Evolutionary conservation across 2,888 invertebrate genomes (phyloP), one percentile per base, ranked within the genome.

Genomic region (Anthophora plumipes): DNA sequence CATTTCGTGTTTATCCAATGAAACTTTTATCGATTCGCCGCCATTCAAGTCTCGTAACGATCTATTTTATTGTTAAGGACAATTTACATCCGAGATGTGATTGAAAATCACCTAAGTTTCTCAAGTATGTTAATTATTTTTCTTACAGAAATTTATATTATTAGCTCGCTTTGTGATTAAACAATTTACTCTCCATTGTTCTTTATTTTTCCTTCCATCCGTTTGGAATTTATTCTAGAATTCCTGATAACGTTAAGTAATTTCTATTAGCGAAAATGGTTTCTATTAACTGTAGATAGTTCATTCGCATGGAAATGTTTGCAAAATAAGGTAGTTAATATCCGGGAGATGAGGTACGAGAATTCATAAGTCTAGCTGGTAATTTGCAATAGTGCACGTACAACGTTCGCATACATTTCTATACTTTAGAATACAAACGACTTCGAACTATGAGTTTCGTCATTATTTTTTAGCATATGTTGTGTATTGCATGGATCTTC

Each of bases 361-460:
- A 50, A 60, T 43, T 60, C 37, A 31, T 48, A 50, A 48, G 31
- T 63, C 12, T 17, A 5, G n/a, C 25, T 41, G 25, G 17, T 6
- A 61, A 11, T 17, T 46, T 5, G 14, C 17, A n/a, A 20, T 14
- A 12, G 14, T 59, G 20, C 20, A 59, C 9, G 6, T 37, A 57
- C 31, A 41, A n/a, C 20, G 7, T 63, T 31, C 17, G n/a, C n/a
- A n/a, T 8, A 20, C 31, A 37, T 48, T 63, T 9, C 25, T 22
- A 8, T 25, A 12, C 31, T 20, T 11, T 31, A 37, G 31, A 63
- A 63, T 63, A 48, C 14, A 48, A 63, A 63, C n/a, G 37, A 64
- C 48, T 64, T n/a, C 5, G 7, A 20, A 48, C 31, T 60, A 60
- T 37, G 63, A 64, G 31, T 64, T 64, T 20, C 48, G 8, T 25